Evolutionary conservation across 1,140 invertebrate species (phyloP).

Genomic region (Neotoxoptera formosana): DNA sequence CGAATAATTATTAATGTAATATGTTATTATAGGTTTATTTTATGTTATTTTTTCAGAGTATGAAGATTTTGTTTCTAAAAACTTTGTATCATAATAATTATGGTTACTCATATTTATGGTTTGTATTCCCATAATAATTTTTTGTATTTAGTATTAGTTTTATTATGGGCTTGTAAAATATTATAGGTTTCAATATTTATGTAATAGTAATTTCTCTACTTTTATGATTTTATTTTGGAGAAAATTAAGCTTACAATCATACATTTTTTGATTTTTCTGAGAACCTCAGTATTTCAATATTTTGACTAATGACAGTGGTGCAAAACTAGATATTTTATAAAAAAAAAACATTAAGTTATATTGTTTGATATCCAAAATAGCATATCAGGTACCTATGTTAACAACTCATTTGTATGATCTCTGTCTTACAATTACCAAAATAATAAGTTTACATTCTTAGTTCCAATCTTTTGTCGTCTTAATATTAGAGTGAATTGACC

Average conservation of each 20-base stretch:
- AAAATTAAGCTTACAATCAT: not conserved
- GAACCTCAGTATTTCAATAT: not conserved
- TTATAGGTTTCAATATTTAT: not conserved
- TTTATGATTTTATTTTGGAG: not conserved
- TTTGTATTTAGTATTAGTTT: not conserved
- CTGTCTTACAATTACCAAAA: not conserved
- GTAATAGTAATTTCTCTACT: not conserved
- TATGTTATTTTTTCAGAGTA: slow-evolving; percentile 18
- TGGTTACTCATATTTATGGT: not conserved
- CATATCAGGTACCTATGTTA: too few relatives aligned
- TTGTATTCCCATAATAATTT: not conserved
- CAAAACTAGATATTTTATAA: not conserved
- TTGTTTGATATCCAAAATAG: too few relatives aligned
- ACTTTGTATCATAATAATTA: not conserved
- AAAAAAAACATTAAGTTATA: too few relatives aligned
- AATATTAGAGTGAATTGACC: not conserved
- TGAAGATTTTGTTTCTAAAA: slow-evolving; percentile 44
- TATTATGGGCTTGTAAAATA: not conserved
- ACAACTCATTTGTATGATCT: not conserved
- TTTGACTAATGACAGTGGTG: not conserved
- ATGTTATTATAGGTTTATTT: slow-evolving; percentile 61
- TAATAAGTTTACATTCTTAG: not conserved
- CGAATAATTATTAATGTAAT: not conserved
- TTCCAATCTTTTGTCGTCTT: not conserved
- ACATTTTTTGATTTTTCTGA: not conserved